Conservation (phyloP, 2,113 vertebrate genomes). For the Lophotis ruficrista region DNA sequence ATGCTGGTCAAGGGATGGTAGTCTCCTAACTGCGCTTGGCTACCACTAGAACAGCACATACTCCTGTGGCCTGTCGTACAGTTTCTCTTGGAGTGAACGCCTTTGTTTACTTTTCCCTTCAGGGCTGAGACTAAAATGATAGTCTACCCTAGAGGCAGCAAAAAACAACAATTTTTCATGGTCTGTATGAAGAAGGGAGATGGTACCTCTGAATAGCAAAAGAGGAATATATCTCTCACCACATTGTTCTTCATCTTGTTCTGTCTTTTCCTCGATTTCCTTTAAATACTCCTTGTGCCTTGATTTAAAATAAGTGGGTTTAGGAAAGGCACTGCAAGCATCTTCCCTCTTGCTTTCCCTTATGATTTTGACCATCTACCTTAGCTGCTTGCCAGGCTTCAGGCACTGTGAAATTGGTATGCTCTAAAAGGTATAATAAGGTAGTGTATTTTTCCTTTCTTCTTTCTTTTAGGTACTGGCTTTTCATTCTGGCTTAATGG, state of each 20-base stretch:
- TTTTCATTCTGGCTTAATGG: not conserved
- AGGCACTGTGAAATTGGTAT: not conserved
- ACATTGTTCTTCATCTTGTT: not conserved
- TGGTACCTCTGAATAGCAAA: not conserved
- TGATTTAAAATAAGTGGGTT: not conserved
- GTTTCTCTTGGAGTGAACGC: not conserved
- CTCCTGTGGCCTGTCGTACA: not conserved
- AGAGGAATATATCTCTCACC: not conserved
- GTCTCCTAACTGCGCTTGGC: not conserved
- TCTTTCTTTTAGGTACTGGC: not conserved
- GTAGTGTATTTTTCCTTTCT: not conserved
- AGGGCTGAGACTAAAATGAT: not conserved
- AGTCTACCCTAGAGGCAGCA: not conserved
- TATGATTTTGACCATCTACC: not conserved
- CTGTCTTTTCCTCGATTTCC: not conserved
- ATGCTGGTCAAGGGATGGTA: not conserved
- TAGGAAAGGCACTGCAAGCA: not conserved
- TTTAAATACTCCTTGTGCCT: not conserved
- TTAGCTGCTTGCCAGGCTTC: not conserved
- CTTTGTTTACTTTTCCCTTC: not conserved
- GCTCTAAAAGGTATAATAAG: not conserved
- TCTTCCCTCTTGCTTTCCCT: not conserved
- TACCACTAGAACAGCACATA: not conserved
- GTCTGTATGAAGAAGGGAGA: not conserved
- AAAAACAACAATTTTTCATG: not conserved